Base-by-base conservation (phyloP, 1,140 invertebrate species). In the Drosophila gunungcola region DNA sequence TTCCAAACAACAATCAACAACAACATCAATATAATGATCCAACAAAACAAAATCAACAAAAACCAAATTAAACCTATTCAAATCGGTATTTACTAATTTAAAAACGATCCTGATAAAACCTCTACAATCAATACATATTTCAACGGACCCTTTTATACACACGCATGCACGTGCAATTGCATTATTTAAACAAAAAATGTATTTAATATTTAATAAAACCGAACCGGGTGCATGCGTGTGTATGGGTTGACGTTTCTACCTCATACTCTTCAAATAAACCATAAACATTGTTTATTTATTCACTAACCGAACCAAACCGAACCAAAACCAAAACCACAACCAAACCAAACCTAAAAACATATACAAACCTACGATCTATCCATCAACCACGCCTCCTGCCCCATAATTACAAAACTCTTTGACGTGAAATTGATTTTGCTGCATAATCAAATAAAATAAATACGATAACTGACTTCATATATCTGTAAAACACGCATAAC, bases 1-100 rank as follows among this genome's bases (percentile, higher is more conserved):
- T 86, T 86, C 78, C 78, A 77, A 81, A 86, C 63, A 85, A 84
- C 56, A 62, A 84, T 69, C 78, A 74, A 85, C 78, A 63, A 80
- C 58, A 62, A 84, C 61, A 60, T 83, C 76, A 62, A 84, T 56
- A 57, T 79, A 56, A 84, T 42, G 58, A 78, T 61, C 41, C 64
- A 49, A 81, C 57, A 61, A 77, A 70, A 83, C 51, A 65, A 74
- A 41, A 60, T 68, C 39, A 57, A 68, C 42, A 57, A 75, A 61
- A 85, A 70, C 64, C 45, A 72, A 69, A 83, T 75, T 39, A 48
- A 79, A 78, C 61, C 65, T 32, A 78, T 45, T 58, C 60, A 67
- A 63, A 73, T 76, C 80, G 64, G 51, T 64, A 73, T 58, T 46
- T 52, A 76, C 43, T 38, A 68, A 76, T 29, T 52, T 56, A 74